Conservation (phyloP, 2,113 vertebrate genomes). For the Crotalus horridus region DNA sequence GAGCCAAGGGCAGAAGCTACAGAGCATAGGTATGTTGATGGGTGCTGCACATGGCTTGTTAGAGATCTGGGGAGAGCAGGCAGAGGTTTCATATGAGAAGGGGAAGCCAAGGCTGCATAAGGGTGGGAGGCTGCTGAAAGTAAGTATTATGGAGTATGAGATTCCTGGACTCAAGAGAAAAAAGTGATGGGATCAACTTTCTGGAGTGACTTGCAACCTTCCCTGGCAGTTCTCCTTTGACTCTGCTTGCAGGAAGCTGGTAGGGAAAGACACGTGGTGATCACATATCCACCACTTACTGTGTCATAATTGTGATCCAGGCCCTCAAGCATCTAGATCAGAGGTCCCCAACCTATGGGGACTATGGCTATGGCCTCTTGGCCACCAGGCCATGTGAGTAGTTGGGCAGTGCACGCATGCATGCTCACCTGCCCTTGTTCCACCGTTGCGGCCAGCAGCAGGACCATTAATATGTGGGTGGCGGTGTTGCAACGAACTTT, state of each 20-base stretch:
- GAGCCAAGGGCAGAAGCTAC: neutral
- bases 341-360: too few relatives aligned
- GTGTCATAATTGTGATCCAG: neutral
- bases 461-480: too few relatives aligned
- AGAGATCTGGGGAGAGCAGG: neutral
- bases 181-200: neutral
- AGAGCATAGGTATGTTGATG: neutral
- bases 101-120: neutral
- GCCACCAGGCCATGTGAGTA: too few relatives aligned
- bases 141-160: neutral
- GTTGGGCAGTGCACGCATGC: too few relatives aligned
- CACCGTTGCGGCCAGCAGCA: too few relatives aligned
- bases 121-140: neutral
- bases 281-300: neutral
- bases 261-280: too few relatives aligned
- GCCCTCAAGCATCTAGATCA: neutral
- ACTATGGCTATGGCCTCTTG: too few relatives aligned
- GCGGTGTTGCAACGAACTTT: too few relatives aligned
- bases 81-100: too few relatives aligned
- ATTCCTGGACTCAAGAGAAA: neutral
- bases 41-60: neutral
- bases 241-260: neutral
- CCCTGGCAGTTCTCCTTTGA: neutral
- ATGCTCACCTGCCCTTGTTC: too few relatives aligned
- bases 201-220: neutral